phyloP scores from a whole-genome alignment of 2,113 vertebrate species.

The Chaenocephalus aceratus region DNA sequence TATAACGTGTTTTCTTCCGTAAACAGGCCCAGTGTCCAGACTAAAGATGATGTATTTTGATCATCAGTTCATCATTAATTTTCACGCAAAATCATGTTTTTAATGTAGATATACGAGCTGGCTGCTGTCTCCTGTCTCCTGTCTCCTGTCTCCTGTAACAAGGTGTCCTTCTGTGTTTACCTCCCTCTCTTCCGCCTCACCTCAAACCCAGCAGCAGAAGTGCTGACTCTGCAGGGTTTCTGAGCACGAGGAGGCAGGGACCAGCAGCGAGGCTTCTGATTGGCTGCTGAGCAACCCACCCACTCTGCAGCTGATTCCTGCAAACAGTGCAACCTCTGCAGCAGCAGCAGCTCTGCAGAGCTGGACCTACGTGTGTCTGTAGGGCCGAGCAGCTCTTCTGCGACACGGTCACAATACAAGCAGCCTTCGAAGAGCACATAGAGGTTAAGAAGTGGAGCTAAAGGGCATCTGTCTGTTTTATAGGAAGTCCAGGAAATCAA shows the following conservation, averaged over 20 bases:
- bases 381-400: neutral
- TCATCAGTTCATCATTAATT: no score
- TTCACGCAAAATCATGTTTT: no score
- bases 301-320: constrained; percentile 27
- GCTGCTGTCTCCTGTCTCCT: constrained; percentile 1
- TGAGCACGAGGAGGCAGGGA: constrained; percentile 8
- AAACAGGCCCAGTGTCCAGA: no score
- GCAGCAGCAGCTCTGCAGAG: constrained; percentile 7
- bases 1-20: no score
- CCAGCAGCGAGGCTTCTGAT: constrained; percentile 24
- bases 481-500: no score
- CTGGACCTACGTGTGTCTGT: neutral
- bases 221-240: constrained; percentile 51
- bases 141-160: neutral
- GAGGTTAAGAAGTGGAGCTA: no score
- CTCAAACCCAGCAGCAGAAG: constrained; percentile 34
- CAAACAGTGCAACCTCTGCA: constrained; percentile 4
- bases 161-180: constrained; percentile 56
- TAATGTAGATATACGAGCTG: neutral
- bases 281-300: constrained; percentile 61
- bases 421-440: neutral
- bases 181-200: constrained; percentile 34
- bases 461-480: no score
- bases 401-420: neutral
- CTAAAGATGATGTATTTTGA: no score